Conservation (phyloP, 2,888 invertebrate species). For the Catocala sponsa region DNA sequence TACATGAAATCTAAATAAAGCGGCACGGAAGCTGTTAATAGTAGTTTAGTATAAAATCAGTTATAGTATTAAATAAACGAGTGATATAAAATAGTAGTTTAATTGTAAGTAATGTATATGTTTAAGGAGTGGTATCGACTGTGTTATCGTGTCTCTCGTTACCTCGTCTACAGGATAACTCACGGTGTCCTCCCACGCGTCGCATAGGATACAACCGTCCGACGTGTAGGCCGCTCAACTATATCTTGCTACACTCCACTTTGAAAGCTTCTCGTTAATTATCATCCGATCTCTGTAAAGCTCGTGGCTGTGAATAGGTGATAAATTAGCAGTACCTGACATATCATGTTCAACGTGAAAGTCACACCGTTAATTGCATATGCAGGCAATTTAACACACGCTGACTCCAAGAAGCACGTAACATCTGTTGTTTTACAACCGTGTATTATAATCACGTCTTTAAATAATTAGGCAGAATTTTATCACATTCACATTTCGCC, state of each 20-base stretch:
- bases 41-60: too few relatives aligned
- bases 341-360: slow-evolving; percentile 31
- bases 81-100: slow-evolving; percentile 51
- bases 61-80: slow-evolving; percentile 43
- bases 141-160: slow-evolving; percentile 62
- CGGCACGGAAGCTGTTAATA: too few relatives aligned
- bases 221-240: slow-evolving; percentile 53
- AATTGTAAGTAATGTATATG: slow-evolving; percentile 54
- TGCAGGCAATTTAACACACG: slow-evolving; percentile 21
- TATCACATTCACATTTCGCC: too few relatives aligned
- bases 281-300: slow-evolving; percentile 38
- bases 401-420: neutral
- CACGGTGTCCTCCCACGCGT: slow-evolving; percentile 70
- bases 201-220: slow-evolving; percentile 49
- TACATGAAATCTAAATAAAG: too few relatives aligned
- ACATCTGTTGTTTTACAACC: neutral
- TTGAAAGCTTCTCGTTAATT: slow-evolving; percentile 50
- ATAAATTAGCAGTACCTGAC: slow-evolving; percentile 32
- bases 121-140: slow-evolving; percentile 51
- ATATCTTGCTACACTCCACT: slow-evolving; percentile 47
- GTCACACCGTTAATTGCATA: slow-evolving; percentile 30
- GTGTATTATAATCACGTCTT: too few relatives aligned
- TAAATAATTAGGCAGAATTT: too few relatives aligned
- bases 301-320: slow-evolving; percentile 31
- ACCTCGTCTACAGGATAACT: slow-evolving; percentile 65